Evolutionary conservation across 2,113 vertebrate genomes (phyloP), one percentile per base, ranked within the genome.

Genomic region (Pseudorasbora parva): DNA sequence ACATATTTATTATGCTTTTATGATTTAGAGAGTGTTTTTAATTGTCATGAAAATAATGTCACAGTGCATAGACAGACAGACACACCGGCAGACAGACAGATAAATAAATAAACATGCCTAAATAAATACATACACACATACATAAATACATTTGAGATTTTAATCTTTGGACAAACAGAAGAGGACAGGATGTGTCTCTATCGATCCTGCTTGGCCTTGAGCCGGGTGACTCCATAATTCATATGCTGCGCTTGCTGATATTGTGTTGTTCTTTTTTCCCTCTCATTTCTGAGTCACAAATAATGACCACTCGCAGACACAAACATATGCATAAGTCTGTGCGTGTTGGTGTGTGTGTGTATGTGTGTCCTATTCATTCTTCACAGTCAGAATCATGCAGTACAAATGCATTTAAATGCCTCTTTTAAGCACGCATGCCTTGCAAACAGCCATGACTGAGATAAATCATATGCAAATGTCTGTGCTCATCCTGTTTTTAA

Each of bases 391-490:
- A 66, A 30, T 80, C 43, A 66, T 33, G 60, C 78, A 5, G 43
- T 49, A 51, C 43, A 66, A 80, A 80, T 80, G 78, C 57, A 80
- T 80, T 80, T 49, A 47, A 66, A 64, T 66, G 41, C 66, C 43
- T 80, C 45, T 66, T 79, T 80, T 64, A 66, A 54, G 25, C 47
- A 30, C 15, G 25, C 25, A 21, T 15, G 14, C 15, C 17, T 59
- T 21, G 59, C 25, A 64, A 64, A 47, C 59, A 79, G 43, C 59
- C 59, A 21, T 80, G 59, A 80, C 78, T 80, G 43, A 80, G 59
- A 80, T 66, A 80, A 80, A 80, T 80, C 59, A 80, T 66, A 49
- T 80, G 78, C 43, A 64, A 80, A 80, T 80, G 17, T 66, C 60
- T 66, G 43, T 21, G 15, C 25, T 64, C 43, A n/a, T 30, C 23